phyloP scores from a whole-genome alignment of 1,140 invertebrate species.

The Acromyrmex charruanus region DNA sequence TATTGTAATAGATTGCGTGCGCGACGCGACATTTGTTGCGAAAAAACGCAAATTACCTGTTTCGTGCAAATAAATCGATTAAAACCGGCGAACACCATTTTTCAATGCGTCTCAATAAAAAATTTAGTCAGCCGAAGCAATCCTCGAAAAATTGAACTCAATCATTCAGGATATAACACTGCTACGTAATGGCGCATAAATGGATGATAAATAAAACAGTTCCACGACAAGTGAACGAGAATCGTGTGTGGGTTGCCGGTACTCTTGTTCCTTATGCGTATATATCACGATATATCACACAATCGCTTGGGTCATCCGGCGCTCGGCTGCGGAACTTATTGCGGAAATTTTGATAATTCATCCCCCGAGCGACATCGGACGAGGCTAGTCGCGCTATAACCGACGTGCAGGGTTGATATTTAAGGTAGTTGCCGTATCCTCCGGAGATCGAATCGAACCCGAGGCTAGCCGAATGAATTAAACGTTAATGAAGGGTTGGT shows the following conservation, averaged over 20 bases:
- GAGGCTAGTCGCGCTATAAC: conserved; percentile 5
- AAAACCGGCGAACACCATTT: conserved; percentile 24
- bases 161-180: conserved; percentile 58
- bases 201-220: conserved; percentile 55
- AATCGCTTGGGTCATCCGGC: conserved; percentile 5
- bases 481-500: conserved; percentile 59
- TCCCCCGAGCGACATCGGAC: conserved; percentile 31
- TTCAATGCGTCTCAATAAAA: conserved; percentile 25
- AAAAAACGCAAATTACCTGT: conserved; percentile 11
- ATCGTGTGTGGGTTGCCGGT: background rate
- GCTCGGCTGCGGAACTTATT: conserved; percentile 56
- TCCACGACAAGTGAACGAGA: background rate
- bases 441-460: conserved; percentile 53
- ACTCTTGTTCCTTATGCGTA: conserved; percentile 40
- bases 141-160: conserved; percentile 32
- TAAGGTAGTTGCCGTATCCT: conserved; percentile 43
- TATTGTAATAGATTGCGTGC: background rate
- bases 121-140: conserved; percentile 12
- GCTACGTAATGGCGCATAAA: conserved; percentile 42
- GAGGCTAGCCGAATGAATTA: conserved; percentile 50
- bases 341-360: conserved; percentile 78
- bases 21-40: background rate
- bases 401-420: conserved; percentile 54
- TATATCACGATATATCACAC: conserved; percentile 1
- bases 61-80: conserved; percentile 16